Evolutionary conservation across 2,113 vertebrate genomes (phyloP).

Genomic region (Dicentrarchus labrax): DNA sequence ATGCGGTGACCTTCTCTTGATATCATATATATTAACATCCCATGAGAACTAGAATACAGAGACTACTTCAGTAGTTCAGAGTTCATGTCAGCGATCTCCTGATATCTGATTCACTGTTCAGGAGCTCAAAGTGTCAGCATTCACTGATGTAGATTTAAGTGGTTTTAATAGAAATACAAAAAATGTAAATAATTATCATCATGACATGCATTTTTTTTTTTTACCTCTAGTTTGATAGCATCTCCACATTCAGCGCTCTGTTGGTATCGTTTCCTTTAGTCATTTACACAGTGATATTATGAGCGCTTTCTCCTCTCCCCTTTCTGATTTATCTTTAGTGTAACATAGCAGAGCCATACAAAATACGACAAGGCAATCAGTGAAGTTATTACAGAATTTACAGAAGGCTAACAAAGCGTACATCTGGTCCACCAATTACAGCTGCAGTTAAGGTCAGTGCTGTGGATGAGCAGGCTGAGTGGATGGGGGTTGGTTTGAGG

Average conservation of each 20-base stretch:
- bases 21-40: constrained; percentile 29
- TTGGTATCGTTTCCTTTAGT: not conserved
- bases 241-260: not conserved
- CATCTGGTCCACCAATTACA: constrained; percentile 56
- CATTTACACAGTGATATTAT: not conserved
- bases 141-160: not conserved
- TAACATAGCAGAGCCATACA: constrained; percentile 31
- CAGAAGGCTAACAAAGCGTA: constrained; percentile 68
- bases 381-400: constrained; percentile 64
- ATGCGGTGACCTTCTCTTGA: constrained; percentile 40
- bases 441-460: constrained; percentile 65
- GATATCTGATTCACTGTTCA: constrained; percentile 43
- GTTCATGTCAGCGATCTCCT: not conserved
- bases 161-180: not conserved
- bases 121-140: constrained; percentile 15
- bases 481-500: constrained; percentile 14
- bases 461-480: constrained; percentile 60
- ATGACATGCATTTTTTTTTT: not conserved
- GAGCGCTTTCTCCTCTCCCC: constrained; percentile 9
- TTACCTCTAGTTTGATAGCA: not conserved
- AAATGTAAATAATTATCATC: constrained; percentile 1
- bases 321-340: constrained; percentile 31
- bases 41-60: constrained; percentile 43
- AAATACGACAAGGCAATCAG: constrained; percentile 59
- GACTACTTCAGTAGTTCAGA: not conserved